Percentiles rank a stretch among this genome's conserved stretches.
These are phyloP conservation scores for Paradoxurus hermaphroditus DNA, from an alignment of 2,113 vertebrate genomes.

Conservation along the genomic window DNA sequence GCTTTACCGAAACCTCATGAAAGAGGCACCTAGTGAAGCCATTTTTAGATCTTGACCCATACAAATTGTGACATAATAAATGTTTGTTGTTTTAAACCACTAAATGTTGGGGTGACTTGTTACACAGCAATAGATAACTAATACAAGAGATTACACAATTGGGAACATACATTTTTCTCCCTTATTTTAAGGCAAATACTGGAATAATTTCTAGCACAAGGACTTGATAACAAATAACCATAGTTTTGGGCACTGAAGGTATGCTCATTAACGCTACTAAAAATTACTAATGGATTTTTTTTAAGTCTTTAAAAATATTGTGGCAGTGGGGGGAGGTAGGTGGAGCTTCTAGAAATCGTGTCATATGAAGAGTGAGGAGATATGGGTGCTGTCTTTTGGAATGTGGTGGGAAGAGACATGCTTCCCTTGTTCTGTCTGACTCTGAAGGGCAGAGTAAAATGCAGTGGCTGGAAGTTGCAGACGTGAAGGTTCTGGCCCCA, in stretches of 20 bases:
- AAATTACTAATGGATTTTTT: neutral
- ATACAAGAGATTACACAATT: neutral
- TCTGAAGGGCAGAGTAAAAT: neutral
- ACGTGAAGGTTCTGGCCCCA: neutral
- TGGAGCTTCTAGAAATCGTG: neutral
- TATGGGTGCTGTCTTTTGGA: neutral
- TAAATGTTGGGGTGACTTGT: neutral
- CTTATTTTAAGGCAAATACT: neutral
- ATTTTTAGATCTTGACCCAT: neutral
- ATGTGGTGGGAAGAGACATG: neutral
- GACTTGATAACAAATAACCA: neutral
- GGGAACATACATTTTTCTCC: neutral
- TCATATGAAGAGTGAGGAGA: neutral
- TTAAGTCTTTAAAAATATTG: constrained; percentile 4
- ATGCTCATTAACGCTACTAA: neutral
- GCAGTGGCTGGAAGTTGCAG: neutral
- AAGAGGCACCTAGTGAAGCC: neutral
- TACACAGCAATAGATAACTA: neutral
- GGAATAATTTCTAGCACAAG: neutral
- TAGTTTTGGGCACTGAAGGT: neutral
- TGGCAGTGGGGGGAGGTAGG: neutral
- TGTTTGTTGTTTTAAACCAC: neutral
- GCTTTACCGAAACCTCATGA: neutral
- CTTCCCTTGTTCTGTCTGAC: neutral
- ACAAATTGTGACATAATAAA: neutral